Evolutionary conservation across 2,797 vertebrate species (phyloP).

Genomic region (Liasis olivaceus): DNA sequence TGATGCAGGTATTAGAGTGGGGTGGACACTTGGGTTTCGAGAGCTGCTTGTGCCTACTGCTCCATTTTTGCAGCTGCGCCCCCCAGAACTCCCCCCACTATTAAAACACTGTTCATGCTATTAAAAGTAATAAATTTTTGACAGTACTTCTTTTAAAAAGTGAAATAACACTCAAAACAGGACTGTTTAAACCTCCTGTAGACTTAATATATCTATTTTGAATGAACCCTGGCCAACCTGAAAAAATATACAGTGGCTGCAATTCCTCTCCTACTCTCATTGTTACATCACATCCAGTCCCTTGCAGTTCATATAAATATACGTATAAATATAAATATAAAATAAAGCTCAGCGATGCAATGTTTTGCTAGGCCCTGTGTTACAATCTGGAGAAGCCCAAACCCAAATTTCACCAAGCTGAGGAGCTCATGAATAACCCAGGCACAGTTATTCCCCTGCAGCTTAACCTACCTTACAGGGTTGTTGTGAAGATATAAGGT

Average conservation of each 20-base stretch:
- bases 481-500: not conserved
- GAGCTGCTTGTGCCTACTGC: not conserved
- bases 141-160: not conserved
- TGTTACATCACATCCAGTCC: not conserved
- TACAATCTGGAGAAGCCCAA: not conserved
- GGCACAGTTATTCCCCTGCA: not conserved
- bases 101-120: not conserved
- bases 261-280: not conserved
- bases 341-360: not conserved
- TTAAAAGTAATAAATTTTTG: not conserved
- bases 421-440: not conserved
- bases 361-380: not conserved
- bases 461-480: not conserved
- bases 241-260: not conserved
- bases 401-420: not conserved
- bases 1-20: not conserved
- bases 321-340: not conserved
- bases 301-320: not conserved
- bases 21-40: not conserved
- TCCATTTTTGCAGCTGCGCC: not conserved
- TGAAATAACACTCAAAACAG: not conserved
- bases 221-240: not conserved
- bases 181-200: not conserved
- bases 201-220: not conserved
- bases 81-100: not conserved